Evolutionary conservation across 2,797 vertebrate species (phyloP).

Genomic region (Lateolabrax maculatus): DNA sequence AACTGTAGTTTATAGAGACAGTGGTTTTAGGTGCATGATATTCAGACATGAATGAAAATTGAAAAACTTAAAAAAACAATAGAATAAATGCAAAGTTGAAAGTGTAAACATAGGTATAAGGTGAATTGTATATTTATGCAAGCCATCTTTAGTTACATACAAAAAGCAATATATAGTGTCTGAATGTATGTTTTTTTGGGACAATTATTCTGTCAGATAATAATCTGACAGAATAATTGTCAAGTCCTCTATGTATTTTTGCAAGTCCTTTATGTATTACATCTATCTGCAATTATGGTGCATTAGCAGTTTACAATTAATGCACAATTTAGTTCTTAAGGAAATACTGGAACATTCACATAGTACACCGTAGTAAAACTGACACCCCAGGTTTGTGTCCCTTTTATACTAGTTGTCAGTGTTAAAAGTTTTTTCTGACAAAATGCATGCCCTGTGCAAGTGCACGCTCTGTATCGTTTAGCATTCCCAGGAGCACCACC

Average conservation of each 20-base stretch:
- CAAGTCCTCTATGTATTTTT: background rate
- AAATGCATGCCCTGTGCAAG: constrained; percentile 10
- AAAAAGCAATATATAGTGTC: background rate
- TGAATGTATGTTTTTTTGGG: constrained; percentile 5
- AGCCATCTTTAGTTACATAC: background rate
- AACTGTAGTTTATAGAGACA: constrained; percentile 6
- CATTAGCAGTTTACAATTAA: constrained; percentile 34
- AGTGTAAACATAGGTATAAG: background rate
- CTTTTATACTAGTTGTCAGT: constrained; percentile 2
- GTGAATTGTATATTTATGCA: background rate
- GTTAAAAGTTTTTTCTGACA: constrained; percentile 4
- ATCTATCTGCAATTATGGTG: constrained; percentile 21
- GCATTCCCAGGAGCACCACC: constrained; percentile 13
- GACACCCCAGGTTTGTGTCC: constrained; percentile 9
- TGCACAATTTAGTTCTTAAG: constrained; percentile 8
- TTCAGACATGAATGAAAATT: background rate
- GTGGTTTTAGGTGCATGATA: background rate
- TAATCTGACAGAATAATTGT: too few species aligned
- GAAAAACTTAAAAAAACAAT: background rate
- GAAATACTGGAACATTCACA: constrained; percentile 12
- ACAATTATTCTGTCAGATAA: constrained; percentile 10
- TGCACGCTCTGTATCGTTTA: constrained; percentile 13
- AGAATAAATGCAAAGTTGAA: background rate
- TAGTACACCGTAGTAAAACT: too few species aligned
- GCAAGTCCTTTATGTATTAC: background rate